Conservation (phyloP, 2,888 invertebrate genomes). For the Neoscelio sp. region DNA sequence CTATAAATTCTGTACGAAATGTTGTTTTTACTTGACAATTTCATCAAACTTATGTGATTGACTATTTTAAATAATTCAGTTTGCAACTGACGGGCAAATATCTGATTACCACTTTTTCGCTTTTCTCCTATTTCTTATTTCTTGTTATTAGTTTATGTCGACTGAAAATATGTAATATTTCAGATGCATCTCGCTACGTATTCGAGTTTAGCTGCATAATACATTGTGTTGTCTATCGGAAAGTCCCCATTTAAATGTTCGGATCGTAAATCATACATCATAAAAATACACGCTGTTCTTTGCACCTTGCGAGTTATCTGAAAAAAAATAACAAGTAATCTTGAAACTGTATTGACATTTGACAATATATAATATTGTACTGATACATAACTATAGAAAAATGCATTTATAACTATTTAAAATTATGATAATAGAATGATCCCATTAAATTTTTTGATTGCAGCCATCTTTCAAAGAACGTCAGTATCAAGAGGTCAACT, state of each 20-base stretch:
- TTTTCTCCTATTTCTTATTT: constrained; percentile 22
- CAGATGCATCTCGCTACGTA: constrained; percentile 30
- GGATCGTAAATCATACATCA: constrained; percentile 41
- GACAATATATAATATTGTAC: constrained; percentile 14
- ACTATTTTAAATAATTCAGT: constrained; percentile 34
- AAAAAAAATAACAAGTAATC: constrained; percentile 34
- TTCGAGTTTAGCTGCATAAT: constrained; percentile 45
- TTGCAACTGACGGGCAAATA: constrained; percentile 8
- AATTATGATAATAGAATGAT: no score
- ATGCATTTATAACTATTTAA: no score
- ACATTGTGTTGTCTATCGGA: constrained; percentile 48
- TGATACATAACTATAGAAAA: no score
- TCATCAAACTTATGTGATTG: constrained; percentile 8
- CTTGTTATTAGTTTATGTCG: constrained; percentile 51
- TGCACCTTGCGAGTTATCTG: constrained; percentile 7
- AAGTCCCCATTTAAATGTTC: constrained; percentile 30
- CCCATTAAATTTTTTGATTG: constrained; percentile 77
- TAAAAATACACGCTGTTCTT: constrained; percentile 22
- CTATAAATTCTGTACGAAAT: constrained; percentile 3
- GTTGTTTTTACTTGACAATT: constrained; percentile 8
- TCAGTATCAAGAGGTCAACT: constrained; percentile 91
- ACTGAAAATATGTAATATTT: constrained; percentile 51
- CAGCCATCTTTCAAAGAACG: constrained; percentile 89
- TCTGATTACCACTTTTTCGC: constrained; percentile 39
- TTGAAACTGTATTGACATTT: constrained; percentile 13